Evolutionary conservation across 2,888 invertebrate genomes (phyloP), one percentile per base, ranked within the genome.

Genomic region (Platycheirus albimanus): DNA sequence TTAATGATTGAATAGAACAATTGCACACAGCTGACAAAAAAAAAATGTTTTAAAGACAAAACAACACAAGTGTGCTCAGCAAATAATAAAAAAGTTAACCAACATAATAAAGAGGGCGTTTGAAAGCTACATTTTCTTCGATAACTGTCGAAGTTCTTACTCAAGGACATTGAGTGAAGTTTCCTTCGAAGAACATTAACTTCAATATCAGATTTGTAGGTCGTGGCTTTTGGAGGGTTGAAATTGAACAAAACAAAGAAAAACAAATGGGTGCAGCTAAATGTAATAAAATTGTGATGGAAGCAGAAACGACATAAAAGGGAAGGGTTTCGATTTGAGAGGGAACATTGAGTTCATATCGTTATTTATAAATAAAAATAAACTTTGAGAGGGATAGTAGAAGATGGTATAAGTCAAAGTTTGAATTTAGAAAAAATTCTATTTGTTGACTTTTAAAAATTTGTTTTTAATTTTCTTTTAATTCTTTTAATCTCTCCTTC

Each of bases 121-220:
- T 66, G 49, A 74, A 49, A 58, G 38, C 15, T 15, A 41, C 38
- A 38, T 28, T 63, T 74, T 20, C 19, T 61, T 64, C 56, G 20
- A 56, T 70, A 28, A 19, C 17, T 33, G 30, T 8, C 24, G 30
- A 1, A 49, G 56, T 33, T 20, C 13, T 24, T 56, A 61, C 30
- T 17, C 43, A 71, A 71, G 56, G 64, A 64, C 24, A 63, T 19
- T 28, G 24, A 20, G 6, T 28, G 15, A 38, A 38, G 13, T 41
- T 58, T 19, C 3, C 8, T 28, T 28, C 1, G 6, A 49, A 58
- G n/a, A 2, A 43, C 45, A 7, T 33, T 54, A 13, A 19, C 28
- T 41, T 75, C 58, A 51, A 61, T 75, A 76, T 38, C 11, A 45
- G 64, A 66, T 72, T 72, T 72, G 49, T 36, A 51, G 71, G 49